Conservation (phyloP, 2,888 invertebrate genomes). For the Metalampra italica region DNA sequence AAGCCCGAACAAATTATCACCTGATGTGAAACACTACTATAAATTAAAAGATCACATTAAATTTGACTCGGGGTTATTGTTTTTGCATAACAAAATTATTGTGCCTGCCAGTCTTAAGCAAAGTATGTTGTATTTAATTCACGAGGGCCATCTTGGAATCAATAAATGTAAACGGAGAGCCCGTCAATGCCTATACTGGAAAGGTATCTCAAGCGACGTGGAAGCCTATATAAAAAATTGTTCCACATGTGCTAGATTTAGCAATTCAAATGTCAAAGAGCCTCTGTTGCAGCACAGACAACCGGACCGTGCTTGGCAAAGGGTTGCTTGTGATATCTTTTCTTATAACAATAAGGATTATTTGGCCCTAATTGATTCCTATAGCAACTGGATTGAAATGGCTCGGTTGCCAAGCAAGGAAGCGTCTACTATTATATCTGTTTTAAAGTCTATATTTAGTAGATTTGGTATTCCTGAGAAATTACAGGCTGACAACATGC, state of each 20-base stretch:
- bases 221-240: slow-evolving; percentile 2
- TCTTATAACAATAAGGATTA: slow-evolving; percentile 5
- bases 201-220: slow-evolving; percentile 8
- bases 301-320: slow-evolving; percentile 11
- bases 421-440: background rate
- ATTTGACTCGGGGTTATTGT: no score
- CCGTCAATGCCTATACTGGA: slow-evolving; percentile 1
- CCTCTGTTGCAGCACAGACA: slow-evolving; percentile 5
- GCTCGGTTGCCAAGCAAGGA: slow-evolving; percentile 5
- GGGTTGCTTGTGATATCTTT: slow-evolving; percentile 10
- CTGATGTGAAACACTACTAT: no score
- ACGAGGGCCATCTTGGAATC: no score
- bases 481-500: no score
- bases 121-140: no score
- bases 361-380: slow-evolving; percentile 8
- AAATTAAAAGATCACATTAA: no score
- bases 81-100: no score
- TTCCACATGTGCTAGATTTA: slow-evolving; percentile 2
- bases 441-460: no score
- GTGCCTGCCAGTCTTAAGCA: no score
- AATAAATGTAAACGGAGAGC: no score
- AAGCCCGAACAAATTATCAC: no score
- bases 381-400: slow-evolving; percentile 8
- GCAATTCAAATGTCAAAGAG: background rate
- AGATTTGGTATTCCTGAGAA: no score